Conservation (phyloP, 2,113 vertebrate genomes). For the Trichechus manatus region DNA sequence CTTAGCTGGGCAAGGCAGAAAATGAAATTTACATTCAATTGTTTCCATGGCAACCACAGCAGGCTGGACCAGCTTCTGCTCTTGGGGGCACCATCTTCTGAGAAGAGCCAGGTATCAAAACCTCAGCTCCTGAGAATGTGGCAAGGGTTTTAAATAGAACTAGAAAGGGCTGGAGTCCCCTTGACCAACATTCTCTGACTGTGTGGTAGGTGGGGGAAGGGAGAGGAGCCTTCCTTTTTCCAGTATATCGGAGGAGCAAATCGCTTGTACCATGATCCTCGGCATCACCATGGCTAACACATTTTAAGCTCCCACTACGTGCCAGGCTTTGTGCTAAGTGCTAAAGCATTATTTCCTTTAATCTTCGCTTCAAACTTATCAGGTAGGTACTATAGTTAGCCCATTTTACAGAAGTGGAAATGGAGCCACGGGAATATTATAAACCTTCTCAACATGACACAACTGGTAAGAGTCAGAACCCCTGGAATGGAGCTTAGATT, state of each 20-base stretch:
- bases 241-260: background rate
- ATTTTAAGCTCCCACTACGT: background rate
- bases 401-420: background rate
- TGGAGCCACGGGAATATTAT: background rate
- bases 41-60: constrained; percentile 76
- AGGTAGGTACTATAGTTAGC: background rate
- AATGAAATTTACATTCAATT: constrained; percentile 81
- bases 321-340: background rate
- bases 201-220: background rate
- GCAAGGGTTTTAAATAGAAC: background rate
- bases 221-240: background rate
- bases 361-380: background rate
- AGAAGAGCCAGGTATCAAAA: constrained; percentile 64
- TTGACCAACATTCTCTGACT: background rate
- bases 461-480: background rate
- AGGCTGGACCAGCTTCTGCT: constrained; percentile 57
- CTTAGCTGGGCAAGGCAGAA: constrained; percentile 68
- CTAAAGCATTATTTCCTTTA: background rate
- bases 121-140: background rate
- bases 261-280: background rate
- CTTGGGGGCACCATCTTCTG: constrained; percentile 53
- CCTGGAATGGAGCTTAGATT: background rate
- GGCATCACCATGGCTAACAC: background rate
- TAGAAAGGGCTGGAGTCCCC: background rate
- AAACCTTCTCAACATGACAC: background rate